Conservation (phyloP, 1,140 invertebrate species). For the Drosophila lowei region DNA sequence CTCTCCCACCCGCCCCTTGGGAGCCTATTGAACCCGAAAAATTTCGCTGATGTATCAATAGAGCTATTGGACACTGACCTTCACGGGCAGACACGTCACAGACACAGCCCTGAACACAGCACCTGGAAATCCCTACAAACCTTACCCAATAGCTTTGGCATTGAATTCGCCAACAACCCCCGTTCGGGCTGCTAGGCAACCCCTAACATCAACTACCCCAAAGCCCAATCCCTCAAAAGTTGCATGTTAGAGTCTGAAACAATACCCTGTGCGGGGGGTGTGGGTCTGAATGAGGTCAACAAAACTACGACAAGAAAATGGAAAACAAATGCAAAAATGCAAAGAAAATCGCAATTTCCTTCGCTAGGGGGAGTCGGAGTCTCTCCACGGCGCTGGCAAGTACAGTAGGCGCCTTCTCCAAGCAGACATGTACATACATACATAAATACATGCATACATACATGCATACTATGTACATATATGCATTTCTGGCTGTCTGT, state of each 20-base stretch:
- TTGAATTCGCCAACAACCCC: conserved; percentile 54
- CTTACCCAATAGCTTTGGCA: conserved; percentile 59
- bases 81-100: conserved; percentile 17
- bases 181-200: conserved; percentile 40
- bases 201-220: conserved; percentile 5
- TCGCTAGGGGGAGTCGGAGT: conserved; percentile 1
- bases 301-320: conserved; percentile 43
- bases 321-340: conserved; percentile 31
- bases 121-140: conserved; percentile 49
- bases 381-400: conserved; percentile 30
- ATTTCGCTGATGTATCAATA: conserved; percentile 18
- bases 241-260: conserved; percentile 46
- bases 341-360: conserved; percentile 35
- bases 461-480: conserved; percentile 3
- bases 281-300: conserved; percentile 61
- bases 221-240: conserved; percentile 16
- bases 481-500: conserved; percentile 7
- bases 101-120: not conserved
- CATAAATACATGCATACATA: not conserved
- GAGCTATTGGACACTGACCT: conserved; percentile 32
- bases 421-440: not conserved
- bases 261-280: conserved; percentile 16
- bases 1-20: not conserved
- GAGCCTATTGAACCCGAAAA: conserved; percentile 2
- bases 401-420: conserved; percentile 46